Evolutionary conservation across 2,113 vertebrate species (phyloP).

Genomic region (Daubentonia madagascariensis): DNA sequence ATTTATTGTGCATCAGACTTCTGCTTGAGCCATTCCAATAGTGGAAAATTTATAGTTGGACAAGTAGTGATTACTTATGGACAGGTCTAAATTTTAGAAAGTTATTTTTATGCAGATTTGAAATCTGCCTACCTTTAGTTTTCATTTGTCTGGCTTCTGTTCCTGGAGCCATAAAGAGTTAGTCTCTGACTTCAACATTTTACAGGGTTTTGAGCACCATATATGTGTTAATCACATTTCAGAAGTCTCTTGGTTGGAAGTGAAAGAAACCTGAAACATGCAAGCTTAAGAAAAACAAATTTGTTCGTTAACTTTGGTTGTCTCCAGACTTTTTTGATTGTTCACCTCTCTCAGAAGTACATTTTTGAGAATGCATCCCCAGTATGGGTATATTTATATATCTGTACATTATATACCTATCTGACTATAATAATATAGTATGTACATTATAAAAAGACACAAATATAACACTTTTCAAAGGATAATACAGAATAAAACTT

Average conservation of each 20-base stretch:
- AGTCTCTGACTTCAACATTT: background rate
- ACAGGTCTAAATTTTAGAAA: background rate
- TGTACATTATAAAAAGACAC: background rate
- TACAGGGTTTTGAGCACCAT: background rate
- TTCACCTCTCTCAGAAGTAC: background rate
- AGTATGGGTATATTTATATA: background rate
- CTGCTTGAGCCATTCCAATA: background rate
- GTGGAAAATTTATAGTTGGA: background rate
- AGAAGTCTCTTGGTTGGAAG: background rate
- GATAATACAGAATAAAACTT: background rate
- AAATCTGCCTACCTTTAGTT: background rate
- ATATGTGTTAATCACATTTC: background rate
- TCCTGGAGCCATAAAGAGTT: background rate
- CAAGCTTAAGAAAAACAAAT: background rate
- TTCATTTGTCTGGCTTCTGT: background rate
- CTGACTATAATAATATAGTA: background rate
- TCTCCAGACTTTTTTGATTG: background rate
- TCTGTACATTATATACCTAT: background rate
- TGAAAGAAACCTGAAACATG: background rate
- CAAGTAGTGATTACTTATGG: background rate
- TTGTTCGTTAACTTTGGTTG: background rate
- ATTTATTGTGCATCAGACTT: background rate
- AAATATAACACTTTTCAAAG: background rate
- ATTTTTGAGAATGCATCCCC: background rate
- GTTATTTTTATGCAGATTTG: background rate